These are phyloP conservation scores for Drosophila seguyi DNA, from an alignment of 1,140 invertebrate species.

Conservation along the genomic window DNA sequence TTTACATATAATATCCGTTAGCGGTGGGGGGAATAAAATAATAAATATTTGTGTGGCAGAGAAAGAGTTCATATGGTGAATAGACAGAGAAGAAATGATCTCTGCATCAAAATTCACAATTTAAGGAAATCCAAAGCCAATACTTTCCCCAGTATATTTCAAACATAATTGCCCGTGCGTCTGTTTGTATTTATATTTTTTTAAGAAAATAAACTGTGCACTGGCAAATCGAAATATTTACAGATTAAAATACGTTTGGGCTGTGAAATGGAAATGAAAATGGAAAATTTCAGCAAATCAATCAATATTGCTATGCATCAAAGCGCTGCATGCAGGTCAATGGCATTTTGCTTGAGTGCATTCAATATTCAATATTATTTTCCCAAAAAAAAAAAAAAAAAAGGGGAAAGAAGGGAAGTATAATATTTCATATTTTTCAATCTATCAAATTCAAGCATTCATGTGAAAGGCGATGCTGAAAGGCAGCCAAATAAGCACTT, in stretches of 20 bases:
- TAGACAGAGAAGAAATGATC: not conserved
- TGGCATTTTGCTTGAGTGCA: constrained; percentile 60
- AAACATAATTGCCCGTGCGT: constrained; percentile 16
- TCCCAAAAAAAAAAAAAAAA: constrained; percentile 30
- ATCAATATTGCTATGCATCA: constrained; percentile 72
- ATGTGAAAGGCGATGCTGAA: constrained; percentile 57
- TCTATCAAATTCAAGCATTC: constrained; percentile 71
- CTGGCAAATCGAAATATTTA: constrained; percentile 42
- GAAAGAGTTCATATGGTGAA: not conserved
- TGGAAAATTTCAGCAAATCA: constrained; percentile 61
- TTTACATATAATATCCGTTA: not conserved
- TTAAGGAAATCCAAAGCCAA: constrained; percentile 31
- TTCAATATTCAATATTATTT: constrained; percentile 61
- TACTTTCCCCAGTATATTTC: constrained; percentile 21
- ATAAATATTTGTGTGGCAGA: constrained; percentile 14
- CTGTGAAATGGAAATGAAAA: constrained; percentile 43
- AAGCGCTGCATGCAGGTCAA: constrained; percentile 58
- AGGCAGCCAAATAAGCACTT: constrained; percentile 5
- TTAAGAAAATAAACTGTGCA: constrained; percentile 39
- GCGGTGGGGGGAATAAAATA: constrained; percentile 2
- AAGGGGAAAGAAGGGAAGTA: constrained; percentile 12
- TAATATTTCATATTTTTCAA: constrained; percentile 40
- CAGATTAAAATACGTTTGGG: constrained; percentile 43
- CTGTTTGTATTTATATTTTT: constrained; percentile 28
- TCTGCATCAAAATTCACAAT: constrained; percentile 9